Base-by-base conservation (phyloP, 30 jellyfish, hydroid and myxozoan genomes). In the Clytia hemisphaerica region DNA sequence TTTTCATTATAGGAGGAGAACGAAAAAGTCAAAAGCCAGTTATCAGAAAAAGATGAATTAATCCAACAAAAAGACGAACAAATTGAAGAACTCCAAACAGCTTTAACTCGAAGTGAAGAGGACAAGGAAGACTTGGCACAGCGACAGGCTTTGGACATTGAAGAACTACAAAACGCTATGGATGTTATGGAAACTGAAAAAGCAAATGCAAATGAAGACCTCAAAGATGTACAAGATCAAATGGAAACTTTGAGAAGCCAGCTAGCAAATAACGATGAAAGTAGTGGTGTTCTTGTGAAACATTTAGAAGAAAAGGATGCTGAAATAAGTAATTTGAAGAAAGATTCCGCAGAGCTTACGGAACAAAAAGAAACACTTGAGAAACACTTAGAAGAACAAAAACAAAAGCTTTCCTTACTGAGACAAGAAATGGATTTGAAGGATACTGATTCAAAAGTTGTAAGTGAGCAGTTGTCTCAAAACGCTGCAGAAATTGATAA, bases 161-260 rank as follows among this genome's bases (percentile, higher is more conserved):
- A 79, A 37, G 85, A 69, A 28, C 28, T 70, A 5, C 46, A 58
- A 49, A 44, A 51, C n/a, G 69, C 34, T 12, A 71, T 48, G 29
- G 47, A 31, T 54, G 85, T 69, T n/a, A 46, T 79, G 45, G 32
- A 44, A n/a, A n/a, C n/a, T n/a, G n/a, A n/a, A n/a, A n/a, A n/a
- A n/a, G n/a, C n/a, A n/a, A n/a, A n/a, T 12, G 53, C 53, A 42
- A 42, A 42, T 9, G 53, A 42, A 42, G 53, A 42, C n/a, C 53
- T 42, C 12, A 42, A 42, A 42, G 12, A 9, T 42, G 12, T n/a
- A 42, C 12, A 42, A 42, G 53, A 42, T 9, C 12, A 42, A 9
- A n/a, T 9, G n/a, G 53, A 42, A 42, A 12, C n/a, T 42, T 42
- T 42, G 53, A 42, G 12, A 42, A n/a, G 15, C n/a, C 53, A 42